These are phyloP conservation scores for Polyommatus iphigenia DNA, from an alignment of 2,888 invertebrate genomes.

Conservation along the genomic window DNA sequence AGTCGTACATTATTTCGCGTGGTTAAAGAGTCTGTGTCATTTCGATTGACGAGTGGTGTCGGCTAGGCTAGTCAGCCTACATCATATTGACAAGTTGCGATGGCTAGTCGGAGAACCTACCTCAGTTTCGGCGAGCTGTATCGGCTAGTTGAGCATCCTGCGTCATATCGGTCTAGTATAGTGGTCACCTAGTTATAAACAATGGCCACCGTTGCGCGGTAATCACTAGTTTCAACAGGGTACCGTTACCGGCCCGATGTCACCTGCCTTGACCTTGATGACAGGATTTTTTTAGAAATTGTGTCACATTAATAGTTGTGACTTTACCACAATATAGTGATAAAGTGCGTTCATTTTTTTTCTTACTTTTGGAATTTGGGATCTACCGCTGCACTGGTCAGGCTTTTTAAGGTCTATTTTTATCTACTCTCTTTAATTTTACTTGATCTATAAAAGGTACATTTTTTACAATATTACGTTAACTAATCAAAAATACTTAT, in stretches of 20 bases:
- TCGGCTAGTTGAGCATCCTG: not conserved
- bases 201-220: slow-evolving; percentile 7
- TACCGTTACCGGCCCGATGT: not conserved
- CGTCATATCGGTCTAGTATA: not conserved
- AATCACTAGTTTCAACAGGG: not conserved
- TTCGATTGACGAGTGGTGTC: no score
- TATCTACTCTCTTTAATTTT: not conserved
- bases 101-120: not conserved
- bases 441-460: not conserved
- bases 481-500: not conserved
- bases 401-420: no score
- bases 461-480: not conserved
- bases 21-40: no score
- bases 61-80: no score
- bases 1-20: no score
- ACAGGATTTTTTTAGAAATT: not conserved
- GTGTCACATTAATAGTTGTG: no score
- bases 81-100: no score
- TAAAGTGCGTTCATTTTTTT: no score
- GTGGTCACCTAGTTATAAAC: not conserved
- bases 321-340: no score
- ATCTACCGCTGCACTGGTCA: no score
- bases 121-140: not conserved
- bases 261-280: not conserved
- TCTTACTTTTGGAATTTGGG: no score